Percentiles rank a stretch among this genome's conserved stretches.
phyloP scores from a whole-genome alignment of 2,888 invertebrate species.

The Prenolepis imparis region DNA sequence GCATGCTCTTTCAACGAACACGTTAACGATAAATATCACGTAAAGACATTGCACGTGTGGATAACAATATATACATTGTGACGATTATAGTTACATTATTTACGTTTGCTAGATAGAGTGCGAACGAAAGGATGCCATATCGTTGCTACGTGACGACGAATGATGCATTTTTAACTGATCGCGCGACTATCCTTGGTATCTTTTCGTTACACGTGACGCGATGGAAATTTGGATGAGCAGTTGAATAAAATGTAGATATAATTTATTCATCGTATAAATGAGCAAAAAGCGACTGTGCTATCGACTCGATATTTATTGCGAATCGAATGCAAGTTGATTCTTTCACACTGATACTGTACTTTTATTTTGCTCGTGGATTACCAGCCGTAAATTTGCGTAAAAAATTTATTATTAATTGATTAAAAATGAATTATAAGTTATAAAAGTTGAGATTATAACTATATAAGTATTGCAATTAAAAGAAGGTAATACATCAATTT shows the following conservation, averaged over 20 bases:
- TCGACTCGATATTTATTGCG: background rate
- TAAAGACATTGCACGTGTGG: slow-evolving; percentile 4
- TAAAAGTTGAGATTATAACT: background rate
- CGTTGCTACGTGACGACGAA: slow-evolving; percentile 32
- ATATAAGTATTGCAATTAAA: background rate
- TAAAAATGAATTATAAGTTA: background rate
- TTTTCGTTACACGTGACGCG: slow-evolving; percentile 5
- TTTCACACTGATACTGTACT: background rate
- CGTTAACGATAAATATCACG: slow-evolving; percentile 39
- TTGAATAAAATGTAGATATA: slow-evolving; percentile 52
- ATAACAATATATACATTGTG: slow-evolving; percentile 24
- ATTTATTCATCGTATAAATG: slow-evolving; percentile 32
- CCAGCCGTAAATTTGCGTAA: background rate
- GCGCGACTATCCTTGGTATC: background rate
- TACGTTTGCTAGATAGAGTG: slow-evolving; percentile 30
- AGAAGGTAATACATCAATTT: background rate
- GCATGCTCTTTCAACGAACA: slow-evolving; percentile 27
- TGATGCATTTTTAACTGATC: slow-evolving; percentile 46
- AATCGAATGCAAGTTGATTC: slow-evolving; percentile 13
- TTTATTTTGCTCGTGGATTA: background rate
- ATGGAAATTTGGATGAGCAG: slow-evolving; percentile 14
- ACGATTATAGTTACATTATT: slow-evolving; percentile 47
- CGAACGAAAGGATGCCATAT: slow-evolving; percentile 33
- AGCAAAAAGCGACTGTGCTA: background rate
- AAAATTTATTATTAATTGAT: slow-evolving; percentile 8